Conservation (phyloP, 2,888 invertebrate genomes). For the Eilema griseolum region DNA sequence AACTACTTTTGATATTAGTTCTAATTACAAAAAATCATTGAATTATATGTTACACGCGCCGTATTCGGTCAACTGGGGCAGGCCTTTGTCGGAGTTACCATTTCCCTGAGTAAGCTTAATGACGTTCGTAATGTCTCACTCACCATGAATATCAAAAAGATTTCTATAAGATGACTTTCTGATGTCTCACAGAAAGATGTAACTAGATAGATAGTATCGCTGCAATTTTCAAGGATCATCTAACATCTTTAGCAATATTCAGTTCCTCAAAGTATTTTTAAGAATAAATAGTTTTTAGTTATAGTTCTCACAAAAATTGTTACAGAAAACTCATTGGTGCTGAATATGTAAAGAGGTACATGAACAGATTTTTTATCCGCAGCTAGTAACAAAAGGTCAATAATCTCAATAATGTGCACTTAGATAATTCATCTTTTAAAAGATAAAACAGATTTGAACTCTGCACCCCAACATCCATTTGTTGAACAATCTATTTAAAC, state of each 20-base stretch:
- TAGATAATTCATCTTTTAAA: background rate
- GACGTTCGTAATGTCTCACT: background rate
- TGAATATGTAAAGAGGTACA: background rate
- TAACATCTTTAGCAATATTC: background rate
- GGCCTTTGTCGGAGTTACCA: background rate
- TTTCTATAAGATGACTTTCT: background rate
- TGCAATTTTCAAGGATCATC: background rate
- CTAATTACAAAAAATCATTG: too few relatives aligned
- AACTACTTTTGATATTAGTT: background rate
- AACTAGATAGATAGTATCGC: background rate
- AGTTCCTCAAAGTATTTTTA: too few relatives aligned
- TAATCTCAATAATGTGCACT: conserved; percentile 4
- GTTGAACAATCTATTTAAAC: background rate
- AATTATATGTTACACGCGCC: background rate
- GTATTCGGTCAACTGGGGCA: background rate
- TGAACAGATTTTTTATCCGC: too few relatives aligned
- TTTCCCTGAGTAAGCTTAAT: background rate
- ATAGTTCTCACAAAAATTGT: too few relatives aligned
- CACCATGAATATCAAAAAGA: conserved; percentile 27
- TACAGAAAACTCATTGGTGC: background rate
- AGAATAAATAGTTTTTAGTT: too few relatives aligned
- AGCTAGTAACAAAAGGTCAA: background rate
- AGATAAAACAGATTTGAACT: background rate
- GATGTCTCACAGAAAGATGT: background rate
- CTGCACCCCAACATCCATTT: background rate